phyloP scores from a whole-genome alignment of 2,797 vertebrate species.

The Podarcis lilfordi region DNA sequence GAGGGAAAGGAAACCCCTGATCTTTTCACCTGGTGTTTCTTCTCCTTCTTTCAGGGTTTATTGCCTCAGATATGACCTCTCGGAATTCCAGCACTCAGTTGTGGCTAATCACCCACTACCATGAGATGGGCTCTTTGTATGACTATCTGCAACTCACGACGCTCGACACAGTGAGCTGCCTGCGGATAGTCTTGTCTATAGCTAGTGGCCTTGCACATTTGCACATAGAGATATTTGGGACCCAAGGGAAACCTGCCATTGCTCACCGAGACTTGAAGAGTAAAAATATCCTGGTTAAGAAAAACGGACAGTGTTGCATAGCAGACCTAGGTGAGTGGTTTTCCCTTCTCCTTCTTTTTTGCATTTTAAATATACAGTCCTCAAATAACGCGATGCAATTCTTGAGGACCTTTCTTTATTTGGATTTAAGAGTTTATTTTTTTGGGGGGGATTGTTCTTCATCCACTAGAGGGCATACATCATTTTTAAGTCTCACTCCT shows the following conservation, averaged over 20 bases:
- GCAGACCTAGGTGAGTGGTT: slow-evolving; percentile 91
- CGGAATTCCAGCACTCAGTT: slow-evolving; percentile 97
- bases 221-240: slow-evolving; percentile 98
- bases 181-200: slow-evolving; percentile 93
- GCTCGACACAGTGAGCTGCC: slow-evolving; percentile 90
- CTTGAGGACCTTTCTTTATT: not conserved
- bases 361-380: not conserved
- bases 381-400: not conserved
- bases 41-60: slow-evolving; percentile 83
- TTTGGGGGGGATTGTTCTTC: accelerated
- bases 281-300: slow-evolving; percentile 98
- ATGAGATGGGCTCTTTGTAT: slow-evolving; percentile 96
- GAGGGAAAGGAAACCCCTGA: not conserved
- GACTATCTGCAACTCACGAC: slow-evolving; percentile 96
- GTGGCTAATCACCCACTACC: slow-evolving; percentile 98
- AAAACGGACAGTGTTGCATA: slow-evolving; percentile 97
- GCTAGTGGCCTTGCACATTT: slow-evolving; percentile 94
- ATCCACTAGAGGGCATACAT: slow-evolving; percentile 53
- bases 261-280: slow-evolving; percentile 96
- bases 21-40: not conserved
- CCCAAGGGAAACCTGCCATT: slow-evolving; percentile 96
- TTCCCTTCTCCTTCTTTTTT: not conserved
- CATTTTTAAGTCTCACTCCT: not conserved
- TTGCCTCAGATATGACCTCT: slow-evolving; percentile 98
- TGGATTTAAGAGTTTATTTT: not conserved